Evolutionary conservation across 1,140 invertebrate genomes (phyloP), one percentile per base, ranked within the genome.

Genomic region (Leptinotarsa texana): DNA sequence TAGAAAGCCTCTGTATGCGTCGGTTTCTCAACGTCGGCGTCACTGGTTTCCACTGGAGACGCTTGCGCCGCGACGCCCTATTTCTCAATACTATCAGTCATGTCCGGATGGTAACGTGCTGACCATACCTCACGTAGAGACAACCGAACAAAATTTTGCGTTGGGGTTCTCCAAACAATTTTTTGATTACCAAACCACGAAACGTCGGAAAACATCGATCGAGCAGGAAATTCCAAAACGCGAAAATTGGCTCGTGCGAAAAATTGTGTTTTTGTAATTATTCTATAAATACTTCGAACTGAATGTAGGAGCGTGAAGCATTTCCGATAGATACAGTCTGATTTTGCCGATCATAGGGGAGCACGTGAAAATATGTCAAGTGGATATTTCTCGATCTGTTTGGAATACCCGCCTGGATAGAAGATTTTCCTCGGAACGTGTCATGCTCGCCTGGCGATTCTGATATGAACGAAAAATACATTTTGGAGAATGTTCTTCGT

Each of bases 31-130:
- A 57, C 51, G 51, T 18, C 51, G 51, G n/a, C 51, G 51, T 17
- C 51, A 8, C 51, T n/a, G 51, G n/a, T 57, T 57, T 15, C 51
- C 51, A 17, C n/a, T 57, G n/a, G 15, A 57, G 13, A 18, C 51
- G 51, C 51, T 18, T 57, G 51, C 51, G 51, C n/a, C 51, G 51
- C 51, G 51, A 57, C 51, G 51, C 51, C 51, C 51, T 57, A n/a
- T 57, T 57, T 57, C 51, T 57, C 51, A 57, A 57, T 57, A 57
- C 51, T 57, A 57, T 57, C 51, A 57, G 51, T 57, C 51, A 57
- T 57, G 51, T 57, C 51, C 17, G 51, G 51, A 57, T 18, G 17
- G 51, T 57, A 57, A 57, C 51, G n/a, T 57, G 51, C 17, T 57
- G 51, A 57, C 51, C 51, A 57, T 15, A 15, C 51, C 15, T 18